These are phyloP conservation scores for Scaptomyza pallida DNA, from an alignment of 1,140 invertebrate species.

Conservation along the genomic window DNA sequence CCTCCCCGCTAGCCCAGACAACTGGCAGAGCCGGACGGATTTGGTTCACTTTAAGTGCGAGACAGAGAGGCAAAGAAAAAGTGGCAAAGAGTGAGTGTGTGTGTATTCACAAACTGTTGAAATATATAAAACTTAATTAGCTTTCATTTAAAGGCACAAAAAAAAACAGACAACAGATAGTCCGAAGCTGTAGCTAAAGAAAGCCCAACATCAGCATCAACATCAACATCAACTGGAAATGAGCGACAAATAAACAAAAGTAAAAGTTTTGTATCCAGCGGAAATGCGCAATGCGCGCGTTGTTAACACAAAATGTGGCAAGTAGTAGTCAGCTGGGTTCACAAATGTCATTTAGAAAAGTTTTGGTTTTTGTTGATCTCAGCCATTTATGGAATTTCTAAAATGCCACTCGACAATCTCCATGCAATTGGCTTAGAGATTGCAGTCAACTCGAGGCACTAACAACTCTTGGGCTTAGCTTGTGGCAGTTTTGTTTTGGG, in stretches of 20 bases:
- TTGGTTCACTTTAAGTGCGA: slow-evolving; percentile 35
- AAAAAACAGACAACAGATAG: slow-evolving; percentile 47
- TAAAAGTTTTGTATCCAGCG: slow-evolving; percentile 72
- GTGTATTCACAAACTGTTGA: slow-evolving; percentile 64
- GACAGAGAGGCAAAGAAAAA: slow-evolving; percentile 13
- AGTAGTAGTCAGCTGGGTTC: slow-evolving; percentile 19
- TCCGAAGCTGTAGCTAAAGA: slow-evolving; percentile 19
- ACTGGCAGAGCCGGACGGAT: slow-evolving; percentile 10
- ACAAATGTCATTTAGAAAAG: slow-evolving; percentile 56
- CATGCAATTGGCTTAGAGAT: slow-evolving; percentile 31
- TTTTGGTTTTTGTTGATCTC: slow-evolving; percentile 69
- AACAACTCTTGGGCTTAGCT: not conserved
- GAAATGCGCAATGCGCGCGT: slow-evolving; percentile 67
- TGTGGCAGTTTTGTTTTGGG: too few species aligned
- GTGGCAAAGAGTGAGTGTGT: slow-evolving; percentile 25
- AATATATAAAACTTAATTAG: slow-evolving; percentile 80
- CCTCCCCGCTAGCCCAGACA: too few species aligned
- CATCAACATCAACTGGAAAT: slow-evolving; percentile 63
- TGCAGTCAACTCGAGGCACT: not conserved
- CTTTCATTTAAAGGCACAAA: slow-evolving; percentile 76
- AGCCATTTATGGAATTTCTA: slow-evolving; percentile 71
- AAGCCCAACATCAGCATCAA: slow-evolving; percentile 45
- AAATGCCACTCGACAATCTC: slow-evolving; percentile 56
- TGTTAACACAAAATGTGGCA: slow-evolving; percentile 67
- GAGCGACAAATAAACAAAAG: slow-evolving; percentile 81